Conservation (phyloP, 2,888 invertebrate species). For the Asteroscopus sphinx region DNA sequence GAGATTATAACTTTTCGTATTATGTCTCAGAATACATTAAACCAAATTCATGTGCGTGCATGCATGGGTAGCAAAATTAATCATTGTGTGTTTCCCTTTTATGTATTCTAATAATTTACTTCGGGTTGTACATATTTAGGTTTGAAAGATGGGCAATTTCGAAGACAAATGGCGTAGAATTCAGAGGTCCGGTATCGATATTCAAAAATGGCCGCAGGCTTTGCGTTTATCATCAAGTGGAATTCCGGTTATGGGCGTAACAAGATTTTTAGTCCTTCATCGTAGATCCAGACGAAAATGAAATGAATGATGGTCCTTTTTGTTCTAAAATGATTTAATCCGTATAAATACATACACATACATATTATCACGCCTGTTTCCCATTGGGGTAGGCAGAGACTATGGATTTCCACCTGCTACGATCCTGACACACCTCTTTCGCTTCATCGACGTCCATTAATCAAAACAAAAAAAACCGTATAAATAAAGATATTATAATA, state of each 20-base stretch:
- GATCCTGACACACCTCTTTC: no score
- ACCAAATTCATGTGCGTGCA: constrained; percentile 54
- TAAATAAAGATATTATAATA: not conserved
- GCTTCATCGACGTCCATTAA: no score
- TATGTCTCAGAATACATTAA: constrained; percentile 39
- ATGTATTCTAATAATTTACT: constrained; percentile 59
- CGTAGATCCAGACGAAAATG: not conserved
- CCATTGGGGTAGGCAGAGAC: no score
- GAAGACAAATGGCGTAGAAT: constrained; percentile 53
- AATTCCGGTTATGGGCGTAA: constrained; percentile 40
- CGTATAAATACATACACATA: not conserved
- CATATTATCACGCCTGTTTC: no score
- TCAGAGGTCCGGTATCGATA: constrained; percentile 52
- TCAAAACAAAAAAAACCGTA: no score
- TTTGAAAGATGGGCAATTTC: constrained; percentile 58
- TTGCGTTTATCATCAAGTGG: constrained; percentile 31
- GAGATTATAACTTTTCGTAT: constrained; percentile 39
- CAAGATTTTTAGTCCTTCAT: constrained; percentile 22
- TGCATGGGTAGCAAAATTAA: constrained; percentile 51
- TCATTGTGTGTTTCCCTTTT: constrained; percentile 52
- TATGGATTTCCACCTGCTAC: no score
- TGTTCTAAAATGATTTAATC: not conserved
- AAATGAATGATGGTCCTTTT: not conserved
- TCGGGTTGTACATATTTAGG: constrained; percentile 56
- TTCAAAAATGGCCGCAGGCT: constrained; percentile 44